Evolutionary conservation across 2,113 vertebrate species (phyloP).

Genomic region (Canis aureus): DNA sequence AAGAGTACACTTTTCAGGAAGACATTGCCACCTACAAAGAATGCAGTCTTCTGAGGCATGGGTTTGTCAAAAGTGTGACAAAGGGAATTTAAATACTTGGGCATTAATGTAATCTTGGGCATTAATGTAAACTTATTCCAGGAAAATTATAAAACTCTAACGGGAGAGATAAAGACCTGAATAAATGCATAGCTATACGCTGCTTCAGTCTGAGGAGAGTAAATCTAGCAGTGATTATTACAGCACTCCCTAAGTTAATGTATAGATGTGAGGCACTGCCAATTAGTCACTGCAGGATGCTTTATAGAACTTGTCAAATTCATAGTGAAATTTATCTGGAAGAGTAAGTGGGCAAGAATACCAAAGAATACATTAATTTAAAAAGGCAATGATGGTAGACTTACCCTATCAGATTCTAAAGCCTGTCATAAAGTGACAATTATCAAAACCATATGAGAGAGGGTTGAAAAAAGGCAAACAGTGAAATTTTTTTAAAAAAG

Average conservation of each 20-base stretch:
- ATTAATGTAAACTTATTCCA: conserved; percentile 29
- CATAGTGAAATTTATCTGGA: conserved; percentile 50
- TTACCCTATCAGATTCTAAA: conserved; percentile 55
- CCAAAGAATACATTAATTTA: background rate
- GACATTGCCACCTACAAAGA: conserved; percentile 16
- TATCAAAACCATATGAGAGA: conserved; percentile 47
- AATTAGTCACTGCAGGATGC: background rate
- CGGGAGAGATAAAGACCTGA: conserved; percentile 58
- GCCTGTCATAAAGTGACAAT: conserved; percentile 1
- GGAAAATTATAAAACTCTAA: conserved; percentile 47
- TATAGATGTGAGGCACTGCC: background rate
- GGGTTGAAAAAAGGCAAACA: conserved; percentile 29
- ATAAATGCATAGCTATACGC: background rate
- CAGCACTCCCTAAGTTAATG: conserved; percentile 43
- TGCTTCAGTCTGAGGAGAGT: conserved; percentile 53
- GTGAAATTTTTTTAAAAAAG: background rate
- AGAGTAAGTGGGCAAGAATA: conserved; percentile 34
- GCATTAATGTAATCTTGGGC: conserved; percentile 32
- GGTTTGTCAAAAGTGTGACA: conserved; percentile 42
- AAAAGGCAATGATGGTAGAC: background rate
- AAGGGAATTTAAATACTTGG: conserved; percentile 43
- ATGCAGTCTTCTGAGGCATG: conserved; percentile 4
- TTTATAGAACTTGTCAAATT: conserved; percentile 56
- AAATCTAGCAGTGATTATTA: conserved; percentile 56
- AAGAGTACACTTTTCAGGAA: conserved; percentile 41